Evolutionary conservation across 2,888 invertebrate species (phyloP), one percentile per base, ranked within the genome.

Genomic region (Onchidella celtica): DNA sequence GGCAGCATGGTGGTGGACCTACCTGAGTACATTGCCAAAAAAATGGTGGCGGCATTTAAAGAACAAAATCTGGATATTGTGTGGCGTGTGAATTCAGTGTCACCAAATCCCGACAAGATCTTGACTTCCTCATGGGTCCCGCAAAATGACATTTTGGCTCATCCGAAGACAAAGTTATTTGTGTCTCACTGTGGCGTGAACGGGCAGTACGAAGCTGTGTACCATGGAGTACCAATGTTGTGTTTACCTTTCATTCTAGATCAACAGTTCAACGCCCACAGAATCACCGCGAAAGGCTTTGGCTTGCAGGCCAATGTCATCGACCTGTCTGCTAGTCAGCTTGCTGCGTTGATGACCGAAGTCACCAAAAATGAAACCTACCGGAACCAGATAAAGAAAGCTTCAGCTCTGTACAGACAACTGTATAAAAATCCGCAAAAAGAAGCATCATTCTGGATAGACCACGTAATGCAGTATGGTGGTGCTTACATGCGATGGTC

Each of bases 131-230:
- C 73, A 40, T 88, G 88, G 88, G 40, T 88, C 21, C 88, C 88
- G 0, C 88, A 88, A 63, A 87, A 88, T 69, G 88, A 88, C 57
- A 27, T 88, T 9, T 65, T 88, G n/a, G 88, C 82, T 27, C 87
- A 89, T 61, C 80, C 65, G 4, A 86, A 85, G n/a, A 83, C 83
- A 1, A 85, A 80, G 34, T 75, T 88, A 14, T 87, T 89, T 32
- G 82, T 89, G 27, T 86, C 86, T 14, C 89, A 89, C 70, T 88
- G 87, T 69, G 89, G 89, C n/a, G 85, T 81, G 34, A 87, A 87
- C 61, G 85, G 88, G n/a, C 85, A 87, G 68, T 88, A 83, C 79
- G 89, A 89, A 78, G 86, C 84, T 1, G 74, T 89, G 14, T 89
- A 86, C 77, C 87, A 88, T 57, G 89, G 79, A 4, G 86, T 89